Evolutionary conservation across 2,113 vertebrate species (phyloP).

Genomic region (Muntiacus muntjak): DNA sequence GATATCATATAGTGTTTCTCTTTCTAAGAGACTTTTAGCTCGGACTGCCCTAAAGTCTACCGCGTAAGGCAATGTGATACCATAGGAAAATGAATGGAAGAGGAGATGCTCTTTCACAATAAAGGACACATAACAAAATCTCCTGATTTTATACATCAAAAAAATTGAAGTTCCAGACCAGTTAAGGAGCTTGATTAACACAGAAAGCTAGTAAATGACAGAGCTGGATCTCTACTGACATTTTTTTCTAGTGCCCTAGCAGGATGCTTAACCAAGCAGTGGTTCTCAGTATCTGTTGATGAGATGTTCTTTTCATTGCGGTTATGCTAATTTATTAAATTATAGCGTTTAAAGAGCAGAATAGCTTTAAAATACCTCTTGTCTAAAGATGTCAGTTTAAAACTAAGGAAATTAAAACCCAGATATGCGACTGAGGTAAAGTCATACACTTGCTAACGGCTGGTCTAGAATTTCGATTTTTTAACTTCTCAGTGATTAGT

Average conservation of each 20-base stretch:
- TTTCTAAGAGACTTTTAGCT: not conserved
- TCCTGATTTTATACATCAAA: not conserved
- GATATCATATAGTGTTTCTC: not conserved
- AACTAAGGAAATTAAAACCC: not conserved
- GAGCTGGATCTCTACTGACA: not conserved
- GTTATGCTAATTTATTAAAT: not conserved
- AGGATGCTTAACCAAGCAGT: not conserved
- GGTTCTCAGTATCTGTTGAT: not conserved
- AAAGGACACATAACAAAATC: not conserved
- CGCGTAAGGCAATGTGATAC: no score
- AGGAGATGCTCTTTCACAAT: not conserved
- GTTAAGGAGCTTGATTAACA: no score
- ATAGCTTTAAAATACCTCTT: not conserved
- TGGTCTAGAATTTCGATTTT: not conserved
- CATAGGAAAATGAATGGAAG: not conserved
- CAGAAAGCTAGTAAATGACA: no score
- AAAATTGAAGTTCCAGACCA: no score
- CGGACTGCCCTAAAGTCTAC: not conserved
- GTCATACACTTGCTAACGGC: not conserved
- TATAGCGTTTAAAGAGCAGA: not conserved
- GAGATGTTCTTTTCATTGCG: not conserved
- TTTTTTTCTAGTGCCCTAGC: not conserved
- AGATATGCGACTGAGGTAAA: not conserved
- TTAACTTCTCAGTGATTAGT: not conserved
- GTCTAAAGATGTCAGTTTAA: not conserved